Base-by-base conservation (phyloP, 2,113 vertebrate genomes). In the Nibea coibor region DNA sequence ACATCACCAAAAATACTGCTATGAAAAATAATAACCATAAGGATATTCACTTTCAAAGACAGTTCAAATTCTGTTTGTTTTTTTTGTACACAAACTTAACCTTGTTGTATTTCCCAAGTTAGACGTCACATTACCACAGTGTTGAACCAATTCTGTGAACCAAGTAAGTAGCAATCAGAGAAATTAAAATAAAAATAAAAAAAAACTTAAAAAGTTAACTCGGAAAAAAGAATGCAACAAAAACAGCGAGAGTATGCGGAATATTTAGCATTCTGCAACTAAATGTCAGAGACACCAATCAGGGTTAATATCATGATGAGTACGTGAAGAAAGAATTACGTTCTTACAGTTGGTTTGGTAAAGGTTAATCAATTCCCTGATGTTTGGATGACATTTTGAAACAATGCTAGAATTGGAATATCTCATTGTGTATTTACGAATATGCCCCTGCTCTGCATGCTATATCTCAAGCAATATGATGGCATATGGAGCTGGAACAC, bases 301-400 rank as follows among this genome's bases (percentile, higher is more conserved):
- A 92, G 71, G 83, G 81, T 85, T 88, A 91, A 88, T 80, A 84
- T 80, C 42, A 79, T 42, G 68, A 88, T 83, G 70, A 87, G 78
- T 78, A 65, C 1, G 20, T 59, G 35, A 39, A 74, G 76, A 75
- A 73, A 72, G 56, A 88, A 84, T 79, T 74, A 80, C 83, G 63
- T 48, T 64, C 68, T 76, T 78, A 82, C 66, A 62, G 53, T 51
- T 78, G 71, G 59, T 71, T 78, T 66, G 72, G 78, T 74, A 90
- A 94, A 95, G 93, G 93, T 93, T 93, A 92, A 94, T 93, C 47
- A 90, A 94, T 93, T 94, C 94, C 83, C 87, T 72, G 66, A 78
- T 89, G 92, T 73, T 91, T 76, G 85, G 71, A 71, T 93, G 91
- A 89, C 91, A 94, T 94, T 94, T 94, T 81, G 10, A 80, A 88